A percentile compares a stretch with the other conserved stretches of the same genome.
phyloP scores from a whole-genome alignment of 2,888 invertebrate species.

The Aspidiotus destructor region DNA sequence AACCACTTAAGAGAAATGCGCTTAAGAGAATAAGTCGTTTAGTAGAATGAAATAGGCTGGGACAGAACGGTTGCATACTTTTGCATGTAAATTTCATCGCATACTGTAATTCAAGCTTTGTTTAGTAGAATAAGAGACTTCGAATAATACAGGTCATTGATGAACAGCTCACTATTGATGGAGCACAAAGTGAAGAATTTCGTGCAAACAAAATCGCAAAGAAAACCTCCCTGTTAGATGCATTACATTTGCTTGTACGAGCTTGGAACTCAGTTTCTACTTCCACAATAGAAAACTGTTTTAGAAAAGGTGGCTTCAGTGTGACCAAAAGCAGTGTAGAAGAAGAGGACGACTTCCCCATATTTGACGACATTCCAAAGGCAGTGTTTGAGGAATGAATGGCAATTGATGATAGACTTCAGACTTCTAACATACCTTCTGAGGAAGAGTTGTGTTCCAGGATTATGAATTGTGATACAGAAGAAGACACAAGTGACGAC shows the following conservation, averaged over 20 bases:
- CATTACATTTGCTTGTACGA: not conserved
- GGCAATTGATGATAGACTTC: not conserved
- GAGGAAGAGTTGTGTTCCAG: conserved; percentile 4
- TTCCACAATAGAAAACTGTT: not conserved
- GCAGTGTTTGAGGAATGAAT: not conserved
- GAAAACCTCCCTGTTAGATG: not conserved
- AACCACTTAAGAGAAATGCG: not conserved
- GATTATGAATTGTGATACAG: conserved; percentile 1
- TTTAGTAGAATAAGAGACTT: not conserved
- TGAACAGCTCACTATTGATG: not conserved
- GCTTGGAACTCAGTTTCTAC: not conserved
- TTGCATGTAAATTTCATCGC: not conserved
- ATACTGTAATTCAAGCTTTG: not conserved
- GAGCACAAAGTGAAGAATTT: not conserved
- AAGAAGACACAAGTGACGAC: not conserved
- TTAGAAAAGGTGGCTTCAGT: conserved; percentile 4
- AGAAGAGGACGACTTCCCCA: not conserved
- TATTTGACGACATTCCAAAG: conserved; percentile 4
- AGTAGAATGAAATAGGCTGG: conserved; percentile 4
- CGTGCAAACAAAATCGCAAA: not conserved
- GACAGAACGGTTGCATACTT: not conserved
- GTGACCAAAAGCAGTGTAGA: not conserved
- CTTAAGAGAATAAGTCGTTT: conserved; percentile 4
- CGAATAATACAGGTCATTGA: not conserved
- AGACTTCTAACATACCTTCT: not conserved